These are phyloP conservation scores for Brachystomella parvula DNA, from an alignment of 1,140 invertebrate species.

Conservation along the genomic window DNA sequence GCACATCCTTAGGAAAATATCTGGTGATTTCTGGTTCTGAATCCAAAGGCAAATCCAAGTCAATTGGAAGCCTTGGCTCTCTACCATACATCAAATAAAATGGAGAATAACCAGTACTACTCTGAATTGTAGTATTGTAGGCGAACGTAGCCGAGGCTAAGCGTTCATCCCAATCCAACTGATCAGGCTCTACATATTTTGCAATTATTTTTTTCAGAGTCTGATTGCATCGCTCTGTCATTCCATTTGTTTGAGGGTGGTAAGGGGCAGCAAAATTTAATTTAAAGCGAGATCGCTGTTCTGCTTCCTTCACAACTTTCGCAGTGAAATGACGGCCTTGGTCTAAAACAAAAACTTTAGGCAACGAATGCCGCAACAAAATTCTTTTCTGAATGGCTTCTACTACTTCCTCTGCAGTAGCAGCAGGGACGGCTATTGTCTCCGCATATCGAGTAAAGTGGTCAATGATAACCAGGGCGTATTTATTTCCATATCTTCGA, in stretches of 20 bases:
- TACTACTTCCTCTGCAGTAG: background rate
- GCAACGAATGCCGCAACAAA: conserved; percentile 10
- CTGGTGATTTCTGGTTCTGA: background rate
- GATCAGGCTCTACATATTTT: background rate
- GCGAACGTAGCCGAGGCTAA: background rate
- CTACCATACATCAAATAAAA: conserved; percentile 5
- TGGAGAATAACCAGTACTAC: background rate
- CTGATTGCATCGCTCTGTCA: background rate
- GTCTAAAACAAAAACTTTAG: conserved; percentile 7
- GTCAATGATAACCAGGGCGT: conserved; percentile 14
- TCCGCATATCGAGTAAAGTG: conserved; percentile 19
- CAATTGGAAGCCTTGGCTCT: conserved; percentile 4
- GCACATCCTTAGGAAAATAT: background rate
- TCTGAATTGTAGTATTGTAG: conserved; percentile 1
- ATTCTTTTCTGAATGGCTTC: background rate
- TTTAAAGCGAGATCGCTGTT: background rate
- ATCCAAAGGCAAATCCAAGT: background rate
- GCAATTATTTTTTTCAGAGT: conserved; percentile 4
- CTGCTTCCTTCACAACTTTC: background rate
- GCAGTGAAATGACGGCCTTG: conserved; percentile 8
- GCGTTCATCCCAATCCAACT: conserved; percentile 6
- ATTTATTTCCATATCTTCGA: background rate
- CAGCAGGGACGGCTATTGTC: background rate
- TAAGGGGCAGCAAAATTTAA: conserved; percentile 8
- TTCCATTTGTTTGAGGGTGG: conserved; percentile 6